These are phyloP conservation scores for Centrocercus urophasianus DNA, from an alignment of 2,113 vertebrate genomes.

Conservation along the genomic window DNA sequence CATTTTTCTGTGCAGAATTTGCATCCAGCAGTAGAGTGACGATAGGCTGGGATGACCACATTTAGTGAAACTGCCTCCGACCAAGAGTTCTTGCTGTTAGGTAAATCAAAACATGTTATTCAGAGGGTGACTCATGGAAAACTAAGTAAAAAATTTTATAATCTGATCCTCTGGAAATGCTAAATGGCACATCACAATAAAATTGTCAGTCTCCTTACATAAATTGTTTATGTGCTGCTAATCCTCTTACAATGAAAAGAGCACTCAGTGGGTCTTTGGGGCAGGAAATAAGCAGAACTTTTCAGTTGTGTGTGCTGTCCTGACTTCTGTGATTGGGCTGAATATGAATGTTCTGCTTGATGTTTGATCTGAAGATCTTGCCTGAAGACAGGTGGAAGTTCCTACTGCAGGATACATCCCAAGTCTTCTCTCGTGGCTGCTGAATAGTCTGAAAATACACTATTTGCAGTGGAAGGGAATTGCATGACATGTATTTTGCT, in stretches of 20 bases:
- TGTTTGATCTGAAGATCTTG: background rate
- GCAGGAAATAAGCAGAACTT: background rate
- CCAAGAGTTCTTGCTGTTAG: constrained; percentile 19
- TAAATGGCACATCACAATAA: background rate
- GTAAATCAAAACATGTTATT: constrained; percentile 41
- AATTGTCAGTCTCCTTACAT: background rate
- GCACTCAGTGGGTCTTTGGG: background rate
- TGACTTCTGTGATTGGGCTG: background rate
- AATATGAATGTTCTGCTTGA: background rate
- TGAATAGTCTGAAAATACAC: background rate
- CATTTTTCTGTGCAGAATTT: background rate
- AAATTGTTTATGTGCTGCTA: constrained; percentile 24
- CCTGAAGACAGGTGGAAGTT: background rate
- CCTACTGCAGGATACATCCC: background rate
- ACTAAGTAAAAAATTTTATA: constrained; percentile 20
- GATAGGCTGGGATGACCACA: constrained; percentile 18
- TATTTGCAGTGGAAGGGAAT: background rate
- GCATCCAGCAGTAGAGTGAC: background rate
- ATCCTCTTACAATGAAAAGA: background rate
- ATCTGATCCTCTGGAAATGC: background rate
- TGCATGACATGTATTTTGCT: background rate
- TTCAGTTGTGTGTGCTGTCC: background rate
- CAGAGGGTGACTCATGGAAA: background rate
- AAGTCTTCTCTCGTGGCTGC: background rate
- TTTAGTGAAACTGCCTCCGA: constrained; percentile 8